These are phyloP conservation scores for Penaeus japonicus DNA, from an alignment of 1,140 invertebrate genomes.

Conservation along the genomic window DNA sequence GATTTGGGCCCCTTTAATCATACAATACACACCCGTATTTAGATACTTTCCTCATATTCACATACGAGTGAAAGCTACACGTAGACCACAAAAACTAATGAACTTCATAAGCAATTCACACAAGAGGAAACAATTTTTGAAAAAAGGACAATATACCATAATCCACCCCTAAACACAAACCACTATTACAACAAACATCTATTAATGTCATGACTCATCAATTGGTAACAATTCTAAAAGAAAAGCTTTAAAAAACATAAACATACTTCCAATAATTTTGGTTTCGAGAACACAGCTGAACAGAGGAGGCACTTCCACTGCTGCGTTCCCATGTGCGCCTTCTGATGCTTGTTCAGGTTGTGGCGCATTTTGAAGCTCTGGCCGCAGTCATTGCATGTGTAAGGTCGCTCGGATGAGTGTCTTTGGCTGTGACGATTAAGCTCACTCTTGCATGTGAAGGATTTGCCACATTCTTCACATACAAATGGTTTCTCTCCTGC, in stretches of 20 bases:
- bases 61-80: too few relatives aligned
- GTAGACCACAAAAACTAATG: too few relatives aligned
- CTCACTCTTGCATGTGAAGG: conserved; percentile 49
- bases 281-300: conserved; percentile 33
- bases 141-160: too few relatives aligned
- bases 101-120: too few relatives aligned
- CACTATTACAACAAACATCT: too few relatives aligned
- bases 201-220: neutral
- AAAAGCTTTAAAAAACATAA: neutral
- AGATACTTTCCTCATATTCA: too few relatives aligned
- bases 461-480: conserved; percentile 37
- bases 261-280: conserved; percentile 43
- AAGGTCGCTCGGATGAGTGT: conserved; percentile 42
- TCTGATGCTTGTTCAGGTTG: conserved; percentile 37
- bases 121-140: too few relatives aligned
- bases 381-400: conserved; percentile 40
- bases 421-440: conserved; percentile 46
- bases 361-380: conserved; percentile 48
- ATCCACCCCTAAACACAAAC: too few relatives aligned
- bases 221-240: neutral
- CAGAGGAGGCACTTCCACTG: conserved; percentile 49
- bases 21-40: too few relatives aligned
- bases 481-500: conserved; percentile 46
- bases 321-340: conserved; percentile 37
- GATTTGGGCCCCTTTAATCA: too few relatives aligned